Percentiles rank a stretch among this genome's conserved stretches.
Conservation (phyloP, 2,797 vertebrate species). For the Arctocebus calabarensis region DNA sequence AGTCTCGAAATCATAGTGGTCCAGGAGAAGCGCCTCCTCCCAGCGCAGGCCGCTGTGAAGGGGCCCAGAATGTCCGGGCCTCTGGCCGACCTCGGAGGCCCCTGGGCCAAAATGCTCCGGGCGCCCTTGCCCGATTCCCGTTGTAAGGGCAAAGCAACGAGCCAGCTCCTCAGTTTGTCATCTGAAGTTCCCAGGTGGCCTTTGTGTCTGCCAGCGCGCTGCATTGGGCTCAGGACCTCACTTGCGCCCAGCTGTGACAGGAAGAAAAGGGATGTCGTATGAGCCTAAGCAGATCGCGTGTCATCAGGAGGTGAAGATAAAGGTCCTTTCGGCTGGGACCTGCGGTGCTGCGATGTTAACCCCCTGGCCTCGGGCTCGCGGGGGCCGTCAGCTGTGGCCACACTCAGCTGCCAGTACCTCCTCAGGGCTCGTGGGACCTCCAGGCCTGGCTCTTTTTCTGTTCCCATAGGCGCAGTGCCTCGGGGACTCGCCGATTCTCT, state of each 20-base stretch:
- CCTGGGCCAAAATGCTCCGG: fast-evolving
- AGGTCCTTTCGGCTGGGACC: neutral
- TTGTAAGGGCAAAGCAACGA: neutral
- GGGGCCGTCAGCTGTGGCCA: neutral
- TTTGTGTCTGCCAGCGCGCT: fast-evolving
- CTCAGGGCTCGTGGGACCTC: too few species aligned
- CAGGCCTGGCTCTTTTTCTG: neutral
- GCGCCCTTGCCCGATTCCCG: neutral
- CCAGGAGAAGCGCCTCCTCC: neutral
- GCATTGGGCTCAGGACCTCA: neutral
- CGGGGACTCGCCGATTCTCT: too few species aligned
- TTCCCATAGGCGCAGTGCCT: neutral
- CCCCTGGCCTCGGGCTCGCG: neutral
- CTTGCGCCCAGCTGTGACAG: neutral
- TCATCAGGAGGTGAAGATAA: neutral
- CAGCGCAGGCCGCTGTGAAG: too few species aligned
- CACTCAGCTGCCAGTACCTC: too few species aligned
- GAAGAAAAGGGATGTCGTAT: fast-evolving
- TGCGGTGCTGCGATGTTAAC: fast-evolving
- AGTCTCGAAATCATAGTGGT: neutral
- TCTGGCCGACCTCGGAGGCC: neutral
- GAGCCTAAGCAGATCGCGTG: neutral
- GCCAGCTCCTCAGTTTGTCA: neutral
- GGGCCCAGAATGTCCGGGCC: neutral
- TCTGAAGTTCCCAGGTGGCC: neutral